Base-by-base conservation (phyloP, 1,140 invertebrate species). In the Calephelis nemesis region DNA sequence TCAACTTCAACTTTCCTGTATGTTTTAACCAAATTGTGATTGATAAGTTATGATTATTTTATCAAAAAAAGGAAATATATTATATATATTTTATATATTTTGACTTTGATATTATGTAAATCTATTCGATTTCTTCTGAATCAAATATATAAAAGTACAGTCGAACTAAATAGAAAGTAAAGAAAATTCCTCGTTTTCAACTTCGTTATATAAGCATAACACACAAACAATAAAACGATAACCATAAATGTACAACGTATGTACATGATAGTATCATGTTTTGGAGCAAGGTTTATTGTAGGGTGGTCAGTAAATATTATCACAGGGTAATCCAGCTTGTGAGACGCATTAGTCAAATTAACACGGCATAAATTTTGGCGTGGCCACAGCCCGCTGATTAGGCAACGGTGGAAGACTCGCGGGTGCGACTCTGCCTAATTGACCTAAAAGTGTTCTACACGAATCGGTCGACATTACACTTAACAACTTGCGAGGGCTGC, bases 361-460 rank as follows among this genome's bases (percentile, higher is more conserved):
- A 90, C 86, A 90, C 85, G 81, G 82, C 75, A 85, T 88, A 90
- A 90, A 88, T 76, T 84, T 81, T 82, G 85, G 81, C 84, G 81
- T 81, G 82, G 82, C 30, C 30, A 30, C 30, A 30, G 30, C 80
- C 85, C 85, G 63, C 84, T 88, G 88, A 88, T 88, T 87, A 88
- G 84, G 79, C 71, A 69, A 75, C 70, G 71, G 70, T 58, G 7
- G 52, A 58, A 70, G 75, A 65, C 70, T 67, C 72, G 75, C 82
- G 83, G 81, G 83, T 76, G 85, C 83, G 84, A 84, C 85, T 82
- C 78, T 85, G 84, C 75, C 83, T 90, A 90, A 90, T 90, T 90
- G 88, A 90, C 88, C 88, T 88, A 90, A 90, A 88, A 90, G 82
- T 88, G 83, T 81, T 88, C 75, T 82, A 74, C 88, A 88, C 88